Percentiles rank a stretch among this genome's conserved stretches.
Evolutionary conservation across 1,140 invertebrate genomes (phyloP).

Genomic region (Drosophila dunni): DNA sequence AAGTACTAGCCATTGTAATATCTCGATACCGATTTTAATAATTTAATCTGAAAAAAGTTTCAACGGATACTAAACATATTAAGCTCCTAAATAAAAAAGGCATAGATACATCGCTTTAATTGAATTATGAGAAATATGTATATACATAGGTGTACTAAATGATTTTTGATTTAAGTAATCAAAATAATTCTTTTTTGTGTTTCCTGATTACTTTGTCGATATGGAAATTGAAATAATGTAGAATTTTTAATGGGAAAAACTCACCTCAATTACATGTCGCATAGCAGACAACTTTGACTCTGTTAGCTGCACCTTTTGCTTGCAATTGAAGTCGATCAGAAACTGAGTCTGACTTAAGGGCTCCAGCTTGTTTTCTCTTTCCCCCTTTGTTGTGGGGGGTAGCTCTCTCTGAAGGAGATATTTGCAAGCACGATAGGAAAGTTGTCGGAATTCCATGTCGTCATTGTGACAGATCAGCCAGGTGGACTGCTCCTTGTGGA

Average conservation of each 20-base stretch:
- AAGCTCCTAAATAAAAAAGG: too few relatives aligned
- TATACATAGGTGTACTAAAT: too few relatives aligned
- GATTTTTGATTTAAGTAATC: too few relatives aligned
- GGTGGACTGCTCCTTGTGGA: constrained; percentile 55
- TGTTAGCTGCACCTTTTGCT: constrained; percentile 55
- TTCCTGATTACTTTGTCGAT: too few relatives aligned
- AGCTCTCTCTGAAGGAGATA: constrained; percentile 49
- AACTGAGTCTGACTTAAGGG: constrained; percentile 47
- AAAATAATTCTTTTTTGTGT: too few relatives aligned
- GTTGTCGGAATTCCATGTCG: constrained; percentile 65
- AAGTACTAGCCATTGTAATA: too few relatives aligned
- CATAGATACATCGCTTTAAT: too few relatives aligned
- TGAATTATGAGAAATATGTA: too few relatives aligned
- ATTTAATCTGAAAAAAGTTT: too few relatives aligned
- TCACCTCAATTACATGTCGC: constrained; percentile 78
- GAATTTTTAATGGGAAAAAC: background rate
- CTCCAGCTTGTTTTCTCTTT: background rate
- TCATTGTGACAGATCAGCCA: constrained; percentile 80
- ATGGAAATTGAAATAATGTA: background rate
- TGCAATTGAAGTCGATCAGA: constrained; percentile 58
- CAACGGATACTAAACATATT: too few relatives aligned
- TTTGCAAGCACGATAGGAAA: constrained; percentile 70
- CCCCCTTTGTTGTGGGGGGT: background rate
- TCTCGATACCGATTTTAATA: too few relatives aligned
- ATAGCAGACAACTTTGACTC: constrained; percentile 67